Evolutionary conservation across 2,888 invertebrate species (phyloP).

Genomic region (Cerastis rubricosa): DNA sequence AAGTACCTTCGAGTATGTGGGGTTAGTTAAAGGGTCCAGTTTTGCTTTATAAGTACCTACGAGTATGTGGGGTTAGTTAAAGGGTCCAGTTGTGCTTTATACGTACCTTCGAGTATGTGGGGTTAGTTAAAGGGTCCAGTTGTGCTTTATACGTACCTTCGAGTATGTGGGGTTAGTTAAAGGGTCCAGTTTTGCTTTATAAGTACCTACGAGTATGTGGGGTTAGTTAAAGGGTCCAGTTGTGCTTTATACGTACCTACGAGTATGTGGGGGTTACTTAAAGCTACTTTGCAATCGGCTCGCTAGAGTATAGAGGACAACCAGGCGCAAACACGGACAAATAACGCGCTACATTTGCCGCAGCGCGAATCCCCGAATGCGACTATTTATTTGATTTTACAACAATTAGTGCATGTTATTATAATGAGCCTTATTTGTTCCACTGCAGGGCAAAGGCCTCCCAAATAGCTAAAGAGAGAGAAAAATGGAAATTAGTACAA

Average conservation of each 20-base stretch:
- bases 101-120: neutral
- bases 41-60: neutral
- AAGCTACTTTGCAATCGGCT: slow-evolving; percentile 19
- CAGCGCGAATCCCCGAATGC: neutral
- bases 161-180: slow-evolving; percentile 10
- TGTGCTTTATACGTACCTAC: neutral
- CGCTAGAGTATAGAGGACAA: neutral
- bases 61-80: slow-evolving; percentile 10
- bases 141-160: neutral
- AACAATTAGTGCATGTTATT: neutral
- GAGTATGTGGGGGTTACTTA: neutral
- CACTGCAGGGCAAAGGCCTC: too few relatives aligned
- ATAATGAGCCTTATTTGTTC: too few relatives aligned
- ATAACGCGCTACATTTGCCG: neutral
- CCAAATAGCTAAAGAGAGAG: too few relatives aligned
- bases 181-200: neutral
- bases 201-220: neutral
- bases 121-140: slow-evolving; percentile 14
- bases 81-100: neutral
- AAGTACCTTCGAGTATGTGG: neutral
- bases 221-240: slow-evolving; percentile 14
- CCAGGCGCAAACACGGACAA: neutral
- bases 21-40: slow-evolving; percentile 14
- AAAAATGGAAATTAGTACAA: too few relatives aligned
- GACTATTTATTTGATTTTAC: neutral